Conservation (phyloP, 2,888 invertebrate species). For the Plebejus argus region DNA sequence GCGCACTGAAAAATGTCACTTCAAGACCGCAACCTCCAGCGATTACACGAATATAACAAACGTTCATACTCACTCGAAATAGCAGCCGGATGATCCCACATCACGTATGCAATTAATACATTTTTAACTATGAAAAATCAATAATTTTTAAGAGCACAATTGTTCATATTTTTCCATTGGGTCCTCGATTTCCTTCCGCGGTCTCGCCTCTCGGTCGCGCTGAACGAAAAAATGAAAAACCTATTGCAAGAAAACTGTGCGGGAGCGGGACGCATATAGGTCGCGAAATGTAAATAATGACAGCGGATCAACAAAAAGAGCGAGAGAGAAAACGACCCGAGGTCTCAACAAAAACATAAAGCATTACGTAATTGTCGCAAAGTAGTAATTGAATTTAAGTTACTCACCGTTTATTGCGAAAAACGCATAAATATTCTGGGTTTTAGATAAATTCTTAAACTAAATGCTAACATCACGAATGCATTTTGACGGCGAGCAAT, state of each 20-base stretch:
- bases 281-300: constrained; percentile 74
- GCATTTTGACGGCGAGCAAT: constrained; percentile 63
- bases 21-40: constrained; percentile 60
- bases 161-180: constrained; percentile 76
- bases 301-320: constrained; percentile 73
- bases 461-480: constrained; percentile 58
- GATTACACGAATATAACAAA: constrained; percentile 51
- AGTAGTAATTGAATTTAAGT: constrained; percentile 37
- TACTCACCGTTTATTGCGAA: constrained; percentile 48
- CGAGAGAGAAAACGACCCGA: constrained; percentile 60
- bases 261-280: constrained; percentile 69
- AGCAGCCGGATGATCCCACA: constrained; percentile 54
- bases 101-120: constrained; percentile 71
- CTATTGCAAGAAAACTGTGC: constrained; percentile 71
- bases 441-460: constrained; percentile 47
- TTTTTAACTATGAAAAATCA: constrained; percentile 78
- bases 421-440: constrained; percentile 42
- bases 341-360: constrained; percentile 60
- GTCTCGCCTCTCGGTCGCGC: constrained; percentile 67
- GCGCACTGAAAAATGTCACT: constrained; percentile 70
- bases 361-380: constrained; percentile 56
- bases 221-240: constrained; percentile 76
- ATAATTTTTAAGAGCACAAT: constrained; percentile 77
- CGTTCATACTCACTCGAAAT: constrained; percentile 59
- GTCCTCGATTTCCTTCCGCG: constrained; percentile 61